phyloP scores from a whole-genome alignment of 2,797 vertebrate genomes.

The Acanthiza pusilla region DNA sequence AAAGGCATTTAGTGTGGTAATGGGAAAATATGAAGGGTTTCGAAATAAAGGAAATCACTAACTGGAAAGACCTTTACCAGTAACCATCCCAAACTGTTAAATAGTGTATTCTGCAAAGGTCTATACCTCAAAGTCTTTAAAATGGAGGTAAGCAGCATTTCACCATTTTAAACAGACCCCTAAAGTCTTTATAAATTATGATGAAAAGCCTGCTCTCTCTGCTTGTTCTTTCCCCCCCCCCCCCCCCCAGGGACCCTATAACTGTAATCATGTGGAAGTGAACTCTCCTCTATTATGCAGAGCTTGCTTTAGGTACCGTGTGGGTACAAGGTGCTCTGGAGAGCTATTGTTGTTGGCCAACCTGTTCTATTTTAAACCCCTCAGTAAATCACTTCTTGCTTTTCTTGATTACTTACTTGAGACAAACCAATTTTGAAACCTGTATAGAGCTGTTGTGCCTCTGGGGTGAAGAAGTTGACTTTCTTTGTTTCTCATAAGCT shows the following conservation, averaged over 20 bases:
- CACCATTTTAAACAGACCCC: neutral
- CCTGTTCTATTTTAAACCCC: neutral
- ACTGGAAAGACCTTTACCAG: neutral
- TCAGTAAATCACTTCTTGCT: neutral
- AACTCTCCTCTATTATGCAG: neutral
- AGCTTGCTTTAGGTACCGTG: neutral
- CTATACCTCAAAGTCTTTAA: neutral
- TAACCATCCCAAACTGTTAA: neutral
- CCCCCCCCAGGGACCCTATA: neutral
- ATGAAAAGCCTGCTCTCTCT: neutral
- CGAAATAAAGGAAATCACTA: neutral
- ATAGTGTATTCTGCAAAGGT: neutral
- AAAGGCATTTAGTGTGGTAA: neutral
- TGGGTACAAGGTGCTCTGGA: neutral
- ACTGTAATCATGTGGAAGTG: neutral
- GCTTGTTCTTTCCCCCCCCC: neutral
- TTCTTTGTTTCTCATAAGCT: neutral
- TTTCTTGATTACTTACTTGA: conserved; percentile 15
- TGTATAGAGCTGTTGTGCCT: neutral
- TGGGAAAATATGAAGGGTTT: neutral
- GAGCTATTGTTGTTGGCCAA: neutral
- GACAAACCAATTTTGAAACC: conserved; percentile 6
- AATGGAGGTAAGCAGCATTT: neutral
- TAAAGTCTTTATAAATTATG: neutral
- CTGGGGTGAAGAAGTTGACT: neutral